phyloP scores from a whole-genome alignment of 2,888 invertebrate genomes.

The Chymomyza caudatula region DNA sequence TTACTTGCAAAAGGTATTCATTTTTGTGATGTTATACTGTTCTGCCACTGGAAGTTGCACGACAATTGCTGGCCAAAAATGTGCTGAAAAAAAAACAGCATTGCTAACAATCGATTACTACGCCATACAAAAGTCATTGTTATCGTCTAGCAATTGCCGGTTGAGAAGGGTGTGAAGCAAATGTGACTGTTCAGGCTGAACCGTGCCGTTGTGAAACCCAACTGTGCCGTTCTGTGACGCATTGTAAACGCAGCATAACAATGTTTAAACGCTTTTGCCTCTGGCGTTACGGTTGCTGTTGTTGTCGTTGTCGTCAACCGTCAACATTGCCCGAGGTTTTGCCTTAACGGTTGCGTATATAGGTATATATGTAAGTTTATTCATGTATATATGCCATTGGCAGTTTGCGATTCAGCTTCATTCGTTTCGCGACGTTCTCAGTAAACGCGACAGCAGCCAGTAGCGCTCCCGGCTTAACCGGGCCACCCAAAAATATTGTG shows the following conservation, averaged over 20 bases:
- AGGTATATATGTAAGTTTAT: not conserved
- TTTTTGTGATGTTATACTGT: not conserved
- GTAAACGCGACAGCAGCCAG: not conserved
- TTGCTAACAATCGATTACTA: too few species aligned
- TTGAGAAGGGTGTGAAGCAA: not conserved
- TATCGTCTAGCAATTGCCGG: too few species aligned
- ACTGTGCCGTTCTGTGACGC: too few species aligned
- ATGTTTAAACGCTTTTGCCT: not conserved
- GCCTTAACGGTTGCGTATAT: conserved; percentile 18
- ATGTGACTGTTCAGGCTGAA: too few species aligned
- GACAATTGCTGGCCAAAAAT: too few species aligned
- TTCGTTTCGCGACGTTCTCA: conserved; percentile 68
- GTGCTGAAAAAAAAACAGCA: too few species aligned
- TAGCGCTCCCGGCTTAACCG: not conserved
- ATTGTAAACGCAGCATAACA: not conserved
- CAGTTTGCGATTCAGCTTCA: conserved; percentile 65
- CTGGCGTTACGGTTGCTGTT: not conserved
- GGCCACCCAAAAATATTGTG: not conserved
- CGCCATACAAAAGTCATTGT: too few species aligned
- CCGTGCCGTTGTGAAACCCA: too few species aligned
- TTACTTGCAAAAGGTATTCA: not conserved
- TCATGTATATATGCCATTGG: conserved; percentile 46
- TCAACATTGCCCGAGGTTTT: conserved; percentile 44
- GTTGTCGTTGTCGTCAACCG: conserved; percentile 13
- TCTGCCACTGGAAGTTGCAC: too few species aligned